Percentiles rank a stretch among this genome's conserved stretches.
Conservation (phyloP, 2,888 invertebrate genomes). For the Galeruca laticollis region DNA sequence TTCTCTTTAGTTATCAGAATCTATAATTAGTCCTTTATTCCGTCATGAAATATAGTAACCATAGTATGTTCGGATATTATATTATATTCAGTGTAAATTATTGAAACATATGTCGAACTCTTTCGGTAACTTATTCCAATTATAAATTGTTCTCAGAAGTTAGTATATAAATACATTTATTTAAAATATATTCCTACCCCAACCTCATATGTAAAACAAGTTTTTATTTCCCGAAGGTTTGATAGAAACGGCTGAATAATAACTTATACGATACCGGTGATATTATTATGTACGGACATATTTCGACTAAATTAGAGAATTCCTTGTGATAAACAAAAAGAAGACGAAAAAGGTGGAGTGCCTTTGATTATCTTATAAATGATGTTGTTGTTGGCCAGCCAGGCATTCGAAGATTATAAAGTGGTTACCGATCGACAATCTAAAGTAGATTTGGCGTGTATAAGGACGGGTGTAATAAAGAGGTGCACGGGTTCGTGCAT, state of each 20-base stretch:
- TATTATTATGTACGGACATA: constrained; percentile 5
- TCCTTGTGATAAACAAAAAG: constrained; percentile 17
- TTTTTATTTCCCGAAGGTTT: too few species aligned
- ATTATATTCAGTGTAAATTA: too few species aligned
- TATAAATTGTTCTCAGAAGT: too few species aligned
- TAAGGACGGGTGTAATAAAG: constrained; percentile 41
- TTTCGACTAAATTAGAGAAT: constrained; percentile 25
- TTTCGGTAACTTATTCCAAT: too few species aligned
- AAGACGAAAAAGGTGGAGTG: constrained; percentile 18
- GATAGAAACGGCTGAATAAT: background rate
- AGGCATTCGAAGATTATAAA: constrained; percentile 39
- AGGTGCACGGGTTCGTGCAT: constrained; percentile 41
- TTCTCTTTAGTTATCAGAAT: too few species aligned
- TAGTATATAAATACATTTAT: too few species aligned
- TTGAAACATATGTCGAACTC: too few species aligned
- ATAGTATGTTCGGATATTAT: too few species aligned
- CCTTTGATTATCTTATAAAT: constrained; percentile 37
- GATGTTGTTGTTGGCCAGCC: constrained; percentile 33
- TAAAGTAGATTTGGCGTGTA: constrained; percentile 44
- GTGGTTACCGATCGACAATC: constrained; percentile 44
- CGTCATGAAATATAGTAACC: too few species aligned
- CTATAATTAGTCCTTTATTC: too few species aligned
- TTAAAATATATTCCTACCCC: too few species aligned
- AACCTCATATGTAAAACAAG: too few species aligned
- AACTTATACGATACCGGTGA: background rate